Base-by-base conservation (phyloP, 1,140 invertebrate genomes). In the Heliconius nattereri region DNA sequence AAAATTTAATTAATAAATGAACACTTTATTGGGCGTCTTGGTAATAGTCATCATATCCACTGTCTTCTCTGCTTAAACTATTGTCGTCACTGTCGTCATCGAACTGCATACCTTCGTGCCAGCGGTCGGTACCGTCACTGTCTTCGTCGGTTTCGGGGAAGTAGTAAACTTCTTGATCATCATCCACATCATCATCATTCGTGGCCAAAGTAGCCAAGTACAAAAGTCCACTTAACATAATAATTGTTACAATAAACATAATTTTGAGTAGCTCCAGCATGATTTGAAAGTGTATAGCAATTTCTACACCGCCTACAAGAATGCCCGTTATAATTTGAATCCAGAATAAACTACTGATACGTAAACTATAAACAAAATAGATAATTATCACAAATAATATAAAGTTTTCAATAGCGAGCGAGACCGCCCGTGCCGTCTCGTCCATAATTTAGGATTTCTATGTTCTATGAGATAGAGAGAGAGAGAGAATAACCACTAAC, bases 41-140 rank as follows among this genome's bases (percentile, higher is more conserved):
- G 0, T 23, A 57, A 9, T 57, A n/a, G n/a, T 57, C 54, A 23
- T 57, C 54, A 57, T n/a, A n/a, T 3, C 54, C 54, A n/a, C 54
- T 57, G 54, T 57, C 54, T 57, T 57, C 49, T 52, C 19, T 57
- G 54, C 54, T 57, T 57, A 23, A 57, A n/a, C 8, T 57, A 11
- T 7, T 57, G 7, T 57, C 49, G 49, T 52, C 49, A 52, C 19
- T 19, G 49, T 52, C 54, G 8, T 66, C 23, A 9, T 66, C 60
- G 60, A 66, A 66, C 60, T 3, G 60, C n/a, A 66, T 66, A 66
- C 60, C 60, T 7, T 66, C 60, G 23, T 66, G 60, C 60, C 60
- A 66, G 11, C 1, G 26, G 9, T 57, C 54, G n/a, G 54, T 57
- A 11, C 0, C 7, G n/a, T 57, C 54, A 8, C 54, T 57, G 20